Evolutionary conservation across 2,888 invertebrate genomes (phyloP), one percentile per base, ranked within the genome.

Genomic region (Arrhopalites spinosus): DNA sequence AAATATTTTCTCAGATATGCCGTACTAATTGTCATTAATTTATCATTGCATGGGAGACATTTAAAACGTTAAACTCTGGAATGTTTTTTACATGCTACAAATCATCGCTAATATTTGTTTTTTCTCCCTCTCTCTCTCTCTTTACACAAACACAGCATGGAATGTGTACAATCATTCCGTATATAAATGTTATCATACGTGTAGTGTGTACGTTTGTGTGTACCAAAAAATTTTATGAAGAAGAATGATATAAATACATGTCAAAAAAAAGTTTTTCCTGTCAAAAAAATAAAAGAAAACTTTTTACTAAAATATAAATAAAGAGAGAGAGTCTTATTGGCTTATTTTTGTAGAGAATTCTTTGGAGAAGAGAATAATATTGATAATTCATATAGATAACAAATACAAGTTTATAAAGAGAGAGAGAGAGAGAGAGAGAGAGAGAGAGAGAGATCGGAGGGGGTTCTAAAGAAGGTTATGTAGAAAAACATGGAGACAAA

Each of bases 11-110:
- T 50, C 45, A 69, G 50, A 69, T 23, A 69, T n/a, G 23, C 45
- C 50, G 61, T 63, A 64, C 73, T 73, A 73, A 73, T 73, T 73
- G 64, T 27, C 29, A 73, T 47, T 73, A 73, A 73, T 73, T 73
- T 73, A 64, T 73, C 73, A 73, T 73, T 63, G 27, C n/a, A n/a
- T n/a, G 11, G 36, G 3, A 15, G 73, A 73, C 73, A 29, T 59
- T 53, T 69, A 17, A n/a, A 20, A 36, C 61, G 27, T 13, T 15
- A 30, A 30, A 45, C 25, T 59, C 63, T 45, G 61, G 36, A n/a
- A 43, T 59, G 61, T 61, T 72, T 23, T n/a, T 29, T 61, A 72
- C 45, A 72, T 61, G 23, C 30, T 11, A 72, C 72, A 72, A 72
- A 72, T 72, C 72, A 72, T 72, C 56, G 61, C 61, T 72, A 45